Evolutionary conservation across 2,888 invertebrate genomes (phyloP), one percentile per base, ranked within the genome.

Genomic region (Cosmia pyralina): DNA sequence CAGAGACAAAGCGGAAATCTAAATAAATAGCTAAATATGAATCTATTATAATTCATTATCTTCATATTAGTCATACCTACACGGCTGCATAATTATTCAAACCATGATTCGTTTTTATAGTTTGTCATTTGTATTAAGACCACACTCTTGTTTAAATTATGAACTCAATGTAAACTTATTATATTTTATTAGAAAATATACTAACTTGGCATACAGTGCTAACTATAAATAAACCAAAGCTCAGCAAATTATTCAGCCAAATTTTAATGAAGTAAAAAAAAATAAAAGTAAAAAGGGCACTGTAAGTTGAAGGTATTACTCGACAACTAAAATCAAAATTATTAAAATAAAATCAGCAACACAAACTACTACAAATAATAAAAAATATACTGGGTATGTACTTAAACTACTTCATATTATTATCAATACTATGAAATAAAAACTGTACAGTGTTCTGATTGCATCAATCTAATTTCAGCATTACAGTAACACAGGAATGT

Each of bases 401-500:
- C 48, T 6, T 17, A 48, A 62, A 53, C 6, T 34, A 58, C 17
- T 65, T 41, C 34, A 57, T 48, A 19, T 48, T 48, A 17, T 6
- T 48, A 59, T 57, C 11, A n/a, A 66, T 55, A 52, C 34, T 52
- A 38, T 64, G 57, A 50, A 63, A 78, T 59, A 75, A 72, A 62
- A 46, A 62, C 50, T 59, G 68, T 68, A 79, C 76, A 78, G 75
- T 76, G 78, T 86, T 62, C 64, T 64, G 78, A 86, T 86, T 84
- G 79, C 84, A 86, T 88, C 87, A 87, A 87, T 91, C 90, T 91
- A 90, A 91, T 90, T 90, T 85, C 71, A 86, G 90, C 83, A 84
- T 89, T 87, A 87, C 87, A 87, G 88, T 79, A 87, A 85, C 89
- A 87, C 87, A 88, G 89, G 89, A 91, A 90, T 91, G 91, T 90